Evolutionary conservation across 2,797 vertebrate species (phyloP).

Genomic region (Pogoniulus pusillus): DNA sequence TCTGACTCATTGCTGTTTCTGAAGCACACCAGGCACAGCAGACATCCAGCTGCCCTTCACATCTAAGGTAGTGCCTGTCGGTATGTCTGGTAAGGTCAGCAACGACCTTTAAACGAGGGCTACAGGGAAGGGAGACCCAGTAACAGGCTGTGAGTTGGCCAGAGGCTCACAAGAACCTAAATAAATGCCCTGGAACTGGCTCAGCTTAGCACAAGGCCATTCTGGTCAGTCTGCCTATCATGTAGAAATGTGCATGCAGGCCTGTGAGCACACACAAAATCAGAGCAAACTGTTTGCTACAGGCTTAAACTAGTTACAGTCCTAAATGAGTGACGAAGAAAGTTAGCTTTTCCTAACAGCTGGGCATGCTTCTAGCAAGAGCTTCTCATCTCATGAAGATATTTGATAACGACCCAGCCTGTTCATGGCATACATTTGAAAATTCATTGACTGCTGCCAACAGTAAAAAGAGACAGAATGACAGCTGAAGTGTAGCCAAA

Average conservation of each 20-base stretch:
- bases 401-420: neutral
- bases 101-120: neutral
- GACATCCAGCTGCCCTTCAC: neutral
- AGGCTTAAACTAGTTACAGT: neutral
- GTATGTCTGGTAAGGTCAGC: neutral
- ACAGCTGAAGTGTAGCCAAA: neutral
- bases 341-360: neutral
- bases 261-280: rapidly evolving
- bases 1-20: neutral
- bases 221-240: neutral
- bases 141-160: neutral
- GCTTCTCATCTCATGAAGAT: neutral
- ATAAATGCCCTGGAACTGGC: neutral
- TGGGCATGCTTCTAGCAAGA: neutral
- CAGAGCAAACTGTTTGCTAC: neutral
- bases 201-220: neutral
- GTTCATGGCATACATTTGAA: neutral
- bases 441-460: neutral
- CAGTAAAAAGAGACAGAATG: neutral
- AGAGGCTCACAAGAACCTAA: neutral
- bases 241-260: rapidly evolving
- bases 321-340: neutral
- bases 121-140: neutral
- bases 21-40: neutral
- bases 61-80: neutral